phyloP scores from a whole-genome alignment of 1,140 invertebrate species.

The Achatina immaculata region DNA sequence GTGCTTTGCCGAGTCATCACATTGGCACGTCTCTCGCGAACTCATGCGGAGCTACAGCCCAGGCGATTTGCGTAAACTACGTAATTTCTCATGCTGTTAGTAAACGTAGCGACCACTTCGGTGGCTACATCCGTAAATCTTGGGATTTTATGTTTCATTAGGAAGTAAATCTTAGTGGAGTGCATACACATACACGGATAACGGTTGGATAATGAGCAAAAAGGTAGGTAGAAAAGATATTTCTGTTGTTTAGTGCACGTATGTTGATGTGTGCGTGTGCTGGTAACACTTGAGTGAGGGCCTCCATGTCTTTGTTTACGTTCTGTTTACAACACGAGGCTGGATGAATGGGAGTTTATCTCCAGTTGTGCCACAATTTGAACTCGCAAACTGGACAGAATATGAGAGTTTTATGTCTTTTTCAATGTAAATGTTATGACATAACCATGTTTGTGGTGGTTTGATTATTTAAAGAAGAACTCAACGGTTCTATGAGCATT shows the following conservation, averaged over 20 bases:
- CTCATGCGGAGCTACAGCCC: slow-evolving; percentile 39
- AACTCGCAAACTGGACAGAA: not conserved
- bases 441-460: not conserved
- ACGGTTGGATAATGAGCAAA: slow-evolving; percentile 53
- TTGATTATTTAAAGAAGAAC: not conserved
- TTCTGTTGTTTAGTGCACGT: no score
- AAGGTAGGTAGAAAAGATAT: slow-evolving; percentile 47
- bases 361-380: not conserved
- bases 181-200: not conserved
- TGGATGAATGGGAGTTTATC: slow-evolving; percentile 36
- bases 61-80: slow-evolving; percentile 54
- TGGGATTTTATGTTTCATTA: slow-evolving; percentile 21
- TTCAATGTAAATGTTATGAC: not conserved
- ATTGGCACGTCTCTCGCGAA: slow-evolving; percentile 49
- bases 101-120: slow-evolving; percentile 40
- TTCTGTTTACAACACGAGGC: slow-evolving; percentile 52
- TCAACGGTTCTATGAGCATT: not conserved
- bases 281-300: no score
- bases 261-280: no score
- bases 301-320: slow-evolving; percentile 51
- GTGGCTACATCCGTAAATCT: slow-evolving; percentile 37
- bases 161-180: slow-evolving; percentile 26
- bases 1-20: slow-evolving; percentile 61
- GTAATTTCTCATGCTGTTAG: slow-evolving; percentile 49
- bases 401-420: not conserved